phyloP scores from a whole-genome alignment of 92 coral and sea anemone species.

The Umimayanthus chanpuru region DNA sequence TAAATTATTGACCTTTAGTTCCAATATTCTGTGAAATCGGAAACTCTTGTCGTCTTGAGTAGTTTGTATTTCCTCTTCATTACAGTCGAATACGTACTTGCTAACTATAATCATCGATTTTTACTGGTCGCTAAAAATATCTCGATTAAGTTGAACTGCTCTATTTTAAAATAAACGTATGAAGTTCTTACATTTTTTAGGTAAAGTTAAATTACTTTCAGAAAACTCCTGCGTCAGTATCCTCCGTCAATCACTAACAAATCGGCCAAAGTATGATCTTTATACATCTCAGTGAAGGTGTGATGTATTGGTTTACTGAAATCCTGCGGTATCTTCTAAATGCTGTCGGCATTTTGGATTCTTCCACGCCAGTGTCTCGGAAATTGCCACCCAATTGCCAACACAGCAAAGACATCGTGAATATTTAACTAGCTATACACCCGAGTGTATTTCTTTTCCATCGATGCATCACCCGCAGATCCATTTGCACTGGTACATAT shows the following conservation, averaged over 20 bases:
- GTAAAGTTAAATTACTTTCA: not conserved
- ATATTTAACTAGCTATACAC: not conserved
- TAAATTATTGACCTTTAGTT: too few relatives aligned
- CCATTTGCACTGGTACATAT: not conserved
- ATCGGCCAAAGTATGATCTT: too few relatives aligned
- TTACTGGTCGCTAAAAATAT: not conserved
- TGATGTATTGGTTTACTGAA: not conserved
- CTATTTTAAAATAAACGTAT: not conserved
- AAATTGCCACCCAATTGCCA: not conserved
- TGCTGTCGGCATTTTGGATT: not conserved
- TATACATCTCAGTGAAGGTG: too few relatives aligned
- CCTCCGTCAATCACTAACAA: too few relatives aligned
- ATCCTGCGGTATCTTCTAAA: not conserved
- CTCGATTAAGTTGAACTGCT: not conserved
- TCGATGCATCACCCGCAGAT: not conserved
- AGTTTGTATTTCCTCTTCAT: too few relatives aligned
- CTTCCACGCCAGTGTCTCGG: not conserved
- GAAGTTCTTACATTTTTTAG: not conserved
- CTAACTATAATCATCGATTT: not conserved
- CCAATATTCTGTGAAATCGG: not conserved
- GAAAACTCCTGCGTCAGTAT: not conserved
- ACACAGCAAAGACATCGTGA: not conserved
- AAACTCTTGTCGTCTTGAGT: too few relatives aligned
- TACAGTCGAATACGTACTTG: not conserved
- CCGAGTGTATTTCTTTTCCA: too few relatives aligned